These are phyloP conservation scores for Lontra canadensis DNA, from an alignment of 2,113 vertebrate species.

Conservation along the genomic window DNA sequence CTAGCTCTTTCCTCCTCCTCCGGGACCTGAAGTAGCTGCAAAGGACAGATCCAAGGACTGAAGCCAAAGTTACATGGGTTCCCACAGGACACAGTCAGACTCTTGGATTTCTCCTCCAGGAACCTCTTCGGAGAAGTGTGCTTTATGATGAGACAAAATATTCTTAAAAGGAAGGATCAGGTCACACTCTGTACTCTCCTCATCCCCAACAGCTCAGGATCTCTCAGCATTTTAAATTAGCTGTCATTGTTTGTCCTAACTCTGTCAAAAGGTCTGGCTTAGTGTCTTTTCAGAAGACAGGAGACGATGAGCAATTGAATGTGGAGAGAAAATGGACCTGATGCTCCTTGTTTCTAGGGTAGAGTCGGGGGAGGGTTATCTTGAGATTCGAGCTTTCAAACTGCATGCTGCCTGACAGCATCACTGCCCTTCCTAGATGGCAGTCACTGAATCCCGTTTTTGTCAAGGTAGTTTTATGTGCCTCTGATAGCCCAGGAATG, in stretches of 20 bases:
- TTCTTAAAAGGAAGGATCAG: constrained; percentile 54
- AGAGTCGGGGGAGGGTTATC: neutral
- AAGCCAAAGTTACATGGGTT: constrained; percentile 80
- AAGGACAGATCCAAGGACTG: constrained; percentile 78
- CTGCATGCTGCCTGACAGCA: constrained; percentile 57
- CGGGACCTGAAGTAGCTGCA: constrained; percentile 77
- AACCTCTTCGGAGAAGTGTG: constrained; percentile 75
- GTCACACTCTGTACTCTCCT: constrained; percentile 52
- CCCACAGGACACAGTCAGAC: constrained; percentile 46
- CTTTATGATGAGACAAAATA: constrained; percentile 74
- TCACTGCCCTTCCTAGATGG: neutral
- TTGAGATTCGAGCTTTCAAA: constrained; percentile 28
- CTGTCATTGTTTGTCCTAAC: constrained; percentile 49
- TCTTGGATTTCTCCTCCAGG: constrained; percentile 68
- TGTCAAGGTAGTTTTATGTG: constrained; percentile 43
- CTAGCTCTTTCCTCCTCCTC: constrained; percentile 40
- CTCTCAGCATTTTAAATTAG: constrained; percentile 67
- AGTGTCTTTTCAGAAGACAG: constrained; percentile 29
- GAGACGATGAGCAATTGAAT: neutral
- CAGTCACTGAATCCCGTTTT: constrained; percentile 49
- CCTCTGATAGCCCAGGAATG: constrained; percentile 37
- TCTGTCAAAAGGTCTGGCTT: constrained; percentile 21
- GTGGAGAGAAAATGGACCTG: neutral
- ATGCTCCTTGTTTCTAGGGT: constrained; percentile 40
- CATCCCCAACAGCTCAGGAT: constrained; percentile 65